Evolutionary conservation across 2,888 invertebrate genomes (phyloP), one percentile per base, ranked within the genome.

Genomic region (Dolomedes plantarius): DNA sequence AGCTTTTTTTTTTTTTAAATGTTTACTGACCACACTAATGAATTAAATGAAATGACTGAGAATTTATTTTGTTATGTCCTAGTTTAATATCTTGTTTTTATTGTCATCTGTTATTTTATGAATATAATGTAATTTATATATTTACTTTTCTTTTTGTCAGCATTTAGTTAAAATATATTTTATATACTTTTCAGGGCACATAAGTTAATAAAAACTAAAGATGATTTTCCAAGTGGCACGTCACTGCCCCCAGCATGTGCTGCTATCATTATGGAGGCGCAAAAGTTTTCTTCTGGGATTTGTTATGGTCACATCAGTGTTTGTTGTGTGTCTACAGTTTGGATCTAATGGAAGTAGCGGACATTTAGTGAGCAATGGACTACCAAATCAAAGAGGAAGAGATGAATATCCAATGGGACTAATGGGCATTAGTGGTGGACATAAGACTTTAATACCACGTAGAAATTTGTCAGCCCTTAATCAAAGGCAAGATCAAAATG

Each of bases 261-360:
- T 88, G 27, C 27, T 86, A 1, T 88, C 88, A 0, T 29, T 88
- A 13, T 88, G 88, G 88, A 74, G 87, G 46, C 72, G 87, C 23
- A 88, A 88, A 72, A 85, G 88, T 28, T 80, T 88, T 41, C 78
- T 88, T 9, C 46, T 88, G 64, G 88, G 86, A 1, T 76, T 76
- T 31, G 82, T 87, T n/a, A 82, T 88, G 85, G 82, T 87, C 19
- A 73, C 82, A 0, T 82, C 86, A 0, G 78, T 88, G 1, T 76
- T 88, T 32, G 46, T 88, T 1, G 72, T 88, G 11, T 88, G 88
- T 41, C 72, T 88, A n/a, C 88, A 88, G 72, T 88, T 88, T 64
- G 75, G 87, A 32, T 83, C 83, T 1, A 85, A 77, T 11, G 72
- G 69, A 13, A 65, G 67, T 23, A 78, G 77, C 31, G 75, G 80